phyloP scores from a whole-genome alignment of 2,113 vertebrate species.

The Eulemur rufifrons region DNA sequence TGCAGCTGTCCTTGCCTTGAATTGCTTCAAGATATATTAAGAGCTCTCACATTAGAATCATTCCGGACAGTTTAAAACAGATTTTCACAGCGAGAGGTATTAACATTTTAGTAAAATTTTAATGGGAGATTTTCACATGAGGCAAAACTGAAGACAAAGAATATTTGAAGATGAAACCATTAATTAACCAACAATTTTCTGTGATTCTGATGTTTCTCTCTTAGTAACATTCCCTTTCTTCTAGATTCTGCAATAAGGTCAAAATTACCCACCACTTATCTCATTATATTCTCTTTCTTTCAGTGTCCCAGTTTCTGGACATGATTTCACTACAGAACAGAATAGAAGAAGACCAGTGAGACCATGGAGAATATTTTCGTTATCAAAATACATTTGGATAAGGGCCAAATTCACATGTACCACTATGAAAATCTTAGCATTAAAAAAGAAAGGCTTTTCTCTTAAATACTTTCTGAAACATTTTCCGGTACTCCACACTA shows the following conservation, averaged over 20 bases:
- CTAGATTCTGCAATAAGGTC: constrained; percentile 33
- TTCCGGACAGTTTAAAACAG: constrained; percentile 70
- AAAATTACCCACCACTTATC: constrained; percentile 40
- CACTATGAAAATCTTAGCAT: constrained; percentile 45
- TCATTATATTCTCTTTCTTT: constrained; percentile 55
- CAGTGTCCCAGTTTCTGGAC: constrained; percentile 29
- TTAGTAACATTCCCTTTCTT: constrained; percentile 21
- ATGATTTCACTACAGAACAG: constrained; percentile 30
- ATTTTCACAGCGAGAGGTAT: constrained; percentile 69
- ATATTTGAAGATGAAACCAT: constrained; percentile 65
- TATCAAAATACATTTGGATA: constrained; percentile 55
- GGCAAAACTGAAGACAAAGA: constrained; percentile 55
- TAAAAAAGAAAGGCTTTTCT: neutral
- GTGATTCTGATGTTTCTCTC: constrained; percentile 46
- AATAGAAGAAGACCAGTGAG: constrained; percentile 38
- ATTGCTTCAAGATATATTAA: constrained; percentile 60
- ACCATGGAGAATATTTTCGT: constrained; percentile 37
- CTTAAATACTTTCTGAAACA: constrained; percentile 53
- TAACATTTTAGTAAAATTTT: constrained; percentile 74
- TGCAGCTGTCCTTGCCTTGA: constrained; percentile 62
- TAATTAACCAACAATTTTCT: constrained; percentile 68
- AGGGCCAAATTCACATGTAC: constrained; percentile 41
- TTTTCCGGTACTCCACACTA: constrained; percentile 5
- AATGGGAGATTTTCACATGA: constrained; percentile 55
- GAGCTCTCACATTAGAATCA: constrained; percentile 50